Base-by-base conservation (phyloP, 2,797 vertebrate genomes). In the Rhinella marina region DNA sequence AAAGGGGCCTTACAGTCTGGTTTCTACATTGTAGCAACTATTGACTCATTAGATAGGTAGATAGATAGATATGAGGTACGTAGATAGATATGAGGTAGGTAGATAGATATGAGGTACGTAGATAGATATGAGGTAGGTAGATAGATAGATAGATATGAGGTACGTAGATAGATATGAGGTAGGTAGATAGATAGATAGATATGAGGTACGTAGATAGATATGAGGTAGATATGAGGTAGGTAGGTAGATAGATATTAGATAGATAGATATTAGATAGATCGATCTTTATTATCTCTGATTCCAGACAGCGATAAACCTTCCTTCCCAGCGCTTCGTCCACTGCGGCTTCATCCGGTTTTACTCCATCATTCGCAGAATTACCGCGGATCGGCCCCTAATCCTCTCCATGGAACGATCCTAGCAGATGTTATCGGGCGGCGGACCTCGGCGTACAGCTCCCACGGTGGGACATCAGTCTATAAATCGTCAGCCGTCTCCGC, bases 351-450 rank as follows among this genome's bases (percentile, higher is more conserved):
- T 91, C 92, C 82, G 82, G 91, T 91, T 90, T 91, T 92, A 76
- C 91, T 7, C 73, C 84, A 91, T 90, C 90, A 66, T 92, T 90
- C 23, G 54, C 72, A 86, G 91, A 81, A 92, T 92, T 91, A 93
- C 85, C 86, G 78, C 87, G 90, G 92, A 91, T 90, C 91, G 93
- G 90, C 92, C 91, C 90, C 89, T 89, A 93, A 93, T 91, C 93
- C 89, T 91, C 90, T 92, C 91, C 91, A 81, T 73, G 88, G 91
- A 92, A 91, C 88, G 92, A 91, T 90, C 91, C 90, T 90, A 84
- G 90, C 91, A 93, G 92, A 93, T 91, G 84, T 88, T 92, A 93
- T 90, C 90, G 82, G 90, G 88, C 90, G 90, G 90, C 91, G 91
- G 92, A 91, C 92, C 90, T 93, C 88, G 93, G 79, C 73, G 77